Evolutionary conservation across 2,113 vertebrate genomes (phyloP), one percentile per base, ranked within the genome.

Genomic region (Syrmaticus mikado): DNA sequence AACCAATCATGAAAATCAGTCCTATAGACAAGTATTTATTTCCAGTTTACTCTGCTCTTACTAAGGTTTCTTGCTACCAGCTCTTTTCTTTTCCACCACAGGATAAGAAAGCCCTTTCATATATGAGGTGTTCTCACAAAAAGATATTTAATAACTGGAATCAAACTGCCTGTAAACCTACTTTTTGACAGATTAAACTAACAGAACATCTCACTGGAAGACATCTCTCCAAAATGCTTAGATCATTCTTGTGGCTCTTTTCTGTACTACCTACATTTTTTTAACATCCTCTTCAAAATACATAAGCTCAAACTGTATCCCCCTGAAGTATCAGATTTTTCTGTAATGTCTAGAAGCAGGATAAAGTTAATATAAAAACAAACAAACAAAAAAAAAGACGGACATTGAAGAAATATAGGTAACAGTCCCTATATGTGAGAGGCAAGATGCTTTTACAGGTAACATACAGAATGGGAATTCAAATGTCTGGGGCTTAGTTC

Each of bases 121-220:
- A 55, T 30, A 38, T 0, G 1, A 5, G 6, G 1, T 58, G 11
- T 83, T 85, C 60, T 90, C 45, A 41, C 18, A 73, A 80, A 85
- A 77, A 0, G 1, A 36, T 87, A 78, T 62, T 78, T 83, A 83
- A 87, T 80, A 6, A 46, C 32, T 71, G 38, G 62, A 85, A 87
- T 70, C 41, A 83, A 82, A 65, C 10, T 66, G 18, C 60, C n/a
- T 55, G 28, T 60, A 71, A 36, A 65, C 36, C 16, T 82, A 80
- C 24, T 6, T 87, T 87, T 70, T 85, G 64, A 79, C 30, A 85
- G 40, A 38, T 45, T 76, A 73, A 95, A 38, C 32, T 77, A 40
- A 22, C 79, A 85, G 53, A 85, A 41, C 43, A 70, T 53, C 24
- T n/a, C 32, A 53, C 13, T 50, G 16, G 41, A 90, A 13, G 45